A percentile compares a stretch with the other conserved stretches of the same genome.
Evolutionary conservation across 2,113 vertebrate species (phyloP).

Genomic region (Phocoena phocoena): DNA sequence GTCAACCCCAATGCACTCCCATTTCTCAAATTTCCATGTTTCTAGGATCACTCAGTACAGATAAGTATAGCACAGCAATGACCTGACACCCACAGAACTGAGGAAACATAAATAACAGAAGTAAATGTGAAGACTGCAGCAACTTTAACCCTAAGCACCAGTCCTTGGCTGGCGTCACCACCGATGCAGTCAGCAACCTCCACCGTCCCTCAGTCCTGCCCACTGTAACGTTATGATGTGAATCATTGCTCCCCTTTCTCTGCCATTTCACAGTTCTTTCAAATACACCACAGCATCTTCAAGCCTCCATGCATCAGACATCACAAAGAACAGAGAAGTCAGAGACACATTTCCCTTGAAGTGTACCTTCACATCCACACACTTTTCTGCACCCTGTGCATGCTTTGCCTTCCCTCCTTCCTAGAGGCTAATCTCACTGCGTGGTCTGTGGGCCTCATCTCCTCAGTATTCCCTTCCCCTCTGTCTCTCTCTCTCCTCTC

Average conservation of each 20-base stretch:
- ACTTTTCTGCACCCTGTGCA: rapidly evolving
- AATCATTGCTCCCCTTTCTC: rapidly evolving
- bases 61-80: neutral
- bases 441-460: rapidly evolving
- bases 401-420: too few species aligned
- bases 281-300: rapidly evolving
- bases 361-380: neutral
- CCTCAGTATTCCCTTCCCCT: rapidly evolving
- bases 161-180: rapidly evolving
- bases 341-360: rapidly evolving
- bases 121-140: rapidly evolving
- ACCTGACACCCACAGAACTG: neutral
- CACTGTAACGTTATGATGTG: rapidly evolving
- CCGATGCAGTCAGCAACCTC: neutral
- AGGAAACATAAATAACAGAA: rapidly evolving
- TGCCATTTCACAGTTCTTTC: rapidly evolving
- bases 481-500: neutral
- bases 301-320: rapidly evolving
- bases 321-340: neutral
- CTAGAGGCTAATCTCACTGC: rapidly evolving
- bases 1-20: rapidly evolving
- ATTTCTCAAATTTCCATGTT: rapidly evolving
- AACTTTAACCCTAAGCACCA: rapidly evolving
- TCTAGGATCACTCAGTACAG: neutral
- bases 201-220: rapidly evolving